Conservation (phyloP, 1,140 invertebrate genomes). For the Eurosta solidaginis region DNA sequence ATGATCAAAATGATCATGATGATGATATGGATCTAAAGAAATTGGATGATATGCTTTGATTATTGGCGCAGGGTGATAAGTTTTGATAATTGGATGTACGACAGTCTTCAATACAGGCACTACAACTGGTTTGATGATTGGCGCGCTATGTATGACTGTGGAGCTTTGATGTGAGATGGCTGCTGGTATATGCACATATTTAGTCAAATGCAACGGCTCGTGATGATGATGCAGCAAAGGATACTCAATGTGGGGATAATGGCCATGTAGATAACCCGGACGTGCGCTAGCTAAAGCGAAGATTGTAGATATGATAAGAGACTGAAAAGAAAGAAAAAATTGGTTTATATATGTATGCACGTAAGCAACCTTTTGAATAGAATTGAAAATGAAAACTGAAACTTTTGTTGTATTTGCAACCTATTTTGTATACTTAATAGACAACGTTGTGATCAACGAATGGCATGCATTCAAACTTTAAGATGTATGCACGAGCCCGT, state of each 20-base stretch:
- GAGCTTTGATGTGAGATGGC: conserved; percentile 63
- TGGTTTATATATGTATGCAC: too few relatives aligned
- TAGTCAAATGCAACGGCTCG: conserved; percentile 52
- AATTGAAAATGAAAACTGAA: too few relatives aligned
- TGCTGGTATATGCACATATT: conserved; percentile 55
- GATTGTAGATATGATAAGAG: conserved; percentile 40
- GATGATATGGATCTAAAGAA: conserved; percentile 47
- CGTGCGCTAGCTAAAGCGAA: conserved; percentile 45
- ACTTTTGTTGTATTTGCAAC: too few relatives aligned
- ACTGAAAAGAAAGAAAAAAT: conserved; percentile 1
- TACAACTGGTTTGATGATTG: conserved; percentile 53
- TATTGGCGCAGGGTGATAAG: conserved; percentile 52
- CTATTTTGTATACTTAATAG: too few relatives aligned
- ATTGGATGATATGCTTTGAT: conserved; percentile 48
- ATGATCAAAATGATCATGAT: conserved; percentile 48
- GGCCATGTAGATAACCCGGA: conserved; percentile 54
- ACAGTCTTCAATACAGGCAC: conserved; percentile 52
- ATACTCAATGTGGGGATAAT: conserved; percentile 52
- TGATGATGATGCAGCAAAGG: conserved; percentile 47
- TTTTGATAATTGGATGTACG: conserved; percentile 51
- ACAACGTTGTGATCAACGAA: too few relatives aligned
- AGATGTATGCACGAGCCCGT: too few relatives aligned
- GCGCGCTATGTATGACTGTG: conserved; percentile 55
- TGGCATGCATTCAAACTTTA: too few relatives aligned
- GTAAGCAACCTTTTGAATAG: too few relatives aligned